A percentile compares a stretch with the other conserved stretches of the same genome.
Conservation (phyloP, 2,113 vertebrate species). For the Menidia beryllina region DNA sequence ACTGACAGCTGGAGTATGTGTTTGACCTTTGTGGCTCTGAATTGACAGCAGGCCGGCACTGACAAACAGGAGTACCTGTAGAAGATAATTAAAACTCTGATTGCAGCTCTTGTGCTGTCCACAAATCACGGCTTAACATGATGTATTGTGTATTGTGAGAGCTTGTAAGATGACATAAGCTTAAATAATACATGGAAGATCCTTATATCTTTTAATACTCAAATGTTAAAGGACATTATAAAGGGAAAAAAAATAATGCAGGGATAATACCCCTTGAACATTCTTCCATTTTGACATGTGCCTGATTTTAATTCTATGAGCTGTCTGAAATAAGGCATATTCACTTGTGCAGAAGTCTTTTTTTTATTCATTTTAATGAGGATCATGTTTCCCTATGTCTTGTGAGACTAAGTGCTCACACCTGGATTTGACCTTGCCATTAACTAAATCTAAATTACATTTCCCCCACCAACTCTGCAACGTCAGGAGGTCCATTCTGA, state of each 20-base stretch:
- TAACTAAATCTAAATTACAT: constrained; percentile 54
- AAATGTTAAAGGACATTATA: too few species aligned
- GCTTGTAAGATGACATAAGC: neutral
- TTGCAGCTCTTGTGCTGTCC: neutral
- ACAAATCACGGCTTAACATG: neutral
- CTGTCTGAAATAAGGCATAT: too few species aligned
- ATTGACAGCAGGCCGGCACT: neutral
- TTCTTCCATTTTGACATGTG: too few species aligned
- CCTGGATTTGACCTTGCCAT: constrained; percentile 21
- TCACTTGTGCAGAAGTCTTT: too few species aligned
- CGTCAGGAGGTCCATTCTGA: constrained; percentile 48
- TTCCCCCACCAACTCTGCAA: constrained; percentile 24
- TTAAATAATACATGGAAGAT: neutral
- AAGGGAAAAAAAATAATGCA: too few species aligned
- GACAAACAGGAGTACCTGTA: neutral
- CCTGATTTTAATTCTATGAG: too few species aligned
- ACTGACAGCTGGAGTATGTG: neutral
- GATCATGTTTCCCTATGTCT: constrained; percentile 9
- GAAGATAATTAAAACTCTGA: neutral
- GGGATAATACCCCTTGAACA: too few species aligned
- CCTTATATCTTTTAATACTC: too few species aligned
- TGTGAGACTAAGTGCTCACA: constrained; percentile 1
- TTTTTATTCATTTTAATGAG: neutral
- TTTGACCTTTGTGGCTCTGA: neutral
- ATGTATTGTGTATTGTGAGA: neutral